Evolutionary conservation across 2,888 invertebrate genomes (phyloP), one percentile per base, ranked within the genome.

Genomic region (Drosophila ochracea): DNA sequence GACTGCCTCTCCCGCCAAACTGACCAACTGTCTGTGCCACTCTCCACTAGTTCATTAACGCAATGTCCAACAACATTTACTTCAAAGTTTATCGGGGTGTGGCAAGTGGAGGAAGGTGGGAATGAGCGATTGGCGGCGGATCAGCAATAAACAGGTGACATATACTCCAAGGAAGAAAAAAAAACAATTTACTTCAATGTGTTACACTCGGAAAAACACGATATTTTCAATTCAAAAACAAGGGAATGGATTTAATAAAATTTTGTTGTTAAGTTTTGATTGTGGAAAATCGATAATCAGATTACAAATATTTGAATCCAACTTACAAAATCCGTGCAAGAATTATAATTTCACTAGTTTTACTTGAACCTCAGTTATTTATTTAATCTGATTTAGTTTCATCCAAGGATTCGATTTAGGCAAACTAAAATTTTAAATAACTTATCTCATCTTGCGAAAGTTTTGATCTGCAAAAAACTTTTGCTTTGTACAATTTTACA

Each of bases 21-120:
- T 30, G 55, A 53, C 13, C 55, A 13, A 13, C n/a, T 65, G 50
- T 58, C 11, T 60, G 60, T 73, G 63, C 63, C 49, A 74, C 65
- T 53, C 55, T 80, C 64, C 71, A 75, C 71, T 73, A 76, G 68
- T 76, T 89, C 89, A 87, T 89, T 85, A 89, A 70, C 59, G 80
- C 77, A 58, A 65, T 76, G 87, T 76, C 80, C 68, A 71, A 63
- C 49, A 57, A 63, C 80, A 86, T 84, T 82, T 70, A 65, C 41
- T 37, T 66, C 58, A 53, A 41, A 19, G 21, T 28, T 53, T 30
- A 68, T 55, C 33, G 41, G 31, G 25, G 4, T 30, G 54, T 41
- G 31, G 35, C 4, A 28, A 55, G 53, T 19, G 52, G 39, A 1
- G n/a, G 21, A 6, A 47, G 21, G 30, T 37, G 47, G n/a, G 47